Base-by-base conservation (phyloP, 2,113 vertebrate genomes). In the Odontesthes bonariensis region DNA sequence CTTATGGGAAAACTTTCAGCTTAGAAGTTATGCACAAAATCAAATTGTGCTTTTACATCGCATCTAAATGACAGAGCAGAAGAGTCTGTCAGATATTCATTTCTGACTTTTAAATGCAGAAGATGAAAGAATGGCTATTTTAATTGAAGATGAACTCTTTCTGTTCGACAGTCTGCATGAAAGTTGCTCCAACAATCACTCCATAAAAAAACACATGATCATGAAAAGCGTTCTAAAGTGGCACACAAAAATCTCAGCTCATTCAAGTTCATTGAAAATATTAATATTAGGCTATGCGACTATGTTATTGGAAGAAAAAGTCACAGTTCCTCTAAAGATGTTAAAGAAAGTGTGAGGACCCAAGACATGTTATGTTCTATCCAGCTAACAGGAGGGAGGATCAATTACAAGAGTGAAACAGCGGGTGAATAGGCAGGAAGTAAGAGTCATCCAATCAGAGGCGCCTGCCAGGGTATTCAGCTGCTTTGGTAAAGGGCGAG, bases 391-490 rank as follows among this genome's bases (percentile, higher is more conserved):
- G 64, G 52, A 67, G 27, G 31, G 42, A 76, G 68, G 38, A 57
- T 35, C 47, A 47, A 73, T 33, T 59, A 63, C 44, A 57, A 77
- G 51, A 35, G 51, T 58, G 33, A 71, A 64, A 71, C 23, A 80
- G 74, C 64, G 44, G 77, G 72, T 66, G 73, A 78, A 73, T 69
- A 77, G 64, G 51, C 59, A 73, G 80, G 61, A 73, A 75, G 47
- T 66, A 63, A 75, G 42, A 85, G 58, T 57, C 70, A 88, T 86
- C 80, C 84, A 90, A 90, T 86, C 83, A 81, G 76, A 82, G 82
- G 38, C 14, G 79, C 69, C 76, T 40, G 81, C 73, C 78, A 69
- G 42, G 80, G 75, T 76, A 76, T 65, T 88, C 58, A 83, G 82
- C 77, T n/a, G 66, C 61, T 86, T 77, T 83, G 77, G 76, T 51